Evolutionary conservation across 1,140 invertebrate genomes (phyloP).

Genomic region (Andrena cerasifolii): DNA sequence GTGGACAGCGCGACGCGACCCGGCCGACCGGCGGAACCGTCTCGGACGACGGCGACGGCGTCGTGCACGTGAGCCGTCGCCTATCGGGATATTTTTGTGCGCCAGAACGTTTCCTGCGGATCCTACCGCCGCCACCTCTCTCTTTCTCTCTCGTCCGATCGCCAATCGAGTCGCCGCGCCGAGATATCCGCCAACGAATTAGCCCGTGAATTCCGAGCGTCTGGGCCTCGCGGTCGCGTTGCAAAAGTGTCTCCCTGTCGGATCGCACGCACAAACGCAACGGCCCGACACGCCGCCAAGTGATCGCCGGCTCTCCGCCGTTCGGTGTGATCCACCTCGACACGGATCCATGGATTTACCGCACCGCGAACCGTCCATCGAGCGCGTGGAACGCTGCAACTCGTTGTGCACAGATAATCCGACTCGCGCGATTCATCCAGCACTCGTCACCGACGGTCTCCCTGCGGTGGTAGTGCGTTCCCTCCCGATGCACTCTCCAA

Average conservation of each 20-base stretch:
- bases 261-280: no score
- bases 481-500: no score
- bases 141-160: no score
- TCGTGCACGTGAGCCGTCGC: constrained; percentile 31
- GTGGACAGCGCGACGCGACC: constrained; percentile 7
- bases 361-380: neutral
- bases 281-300: no score
- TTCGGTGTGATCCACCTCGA: neutral
- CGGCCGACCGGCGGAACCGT: constrained; percentile 40
- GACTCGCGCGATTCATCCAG: neutral
- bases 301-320: no score
- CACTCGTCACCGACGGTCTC: neutral
- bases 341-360: neutral
- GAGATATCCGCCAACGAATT: no score
- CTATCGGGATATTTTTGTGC: constrained; percentile 51
- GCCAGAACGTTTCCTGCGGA: constrained; percentile 5
- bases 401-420: constrained; percentile 3
- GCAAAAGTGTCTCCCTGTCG: no score
- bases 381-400: constrained; percentile 8
- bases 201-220: no score
- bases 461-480: no score
- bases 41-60: constrained; percentile 4
- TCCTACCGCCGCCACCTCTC: neutral
- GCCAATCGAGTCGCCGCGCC: neutral
- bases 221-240: no score